Base-by-base conservation (phyloP, 2,113 vertebrate species). In the Burhinus oedicnemus region DNA sequence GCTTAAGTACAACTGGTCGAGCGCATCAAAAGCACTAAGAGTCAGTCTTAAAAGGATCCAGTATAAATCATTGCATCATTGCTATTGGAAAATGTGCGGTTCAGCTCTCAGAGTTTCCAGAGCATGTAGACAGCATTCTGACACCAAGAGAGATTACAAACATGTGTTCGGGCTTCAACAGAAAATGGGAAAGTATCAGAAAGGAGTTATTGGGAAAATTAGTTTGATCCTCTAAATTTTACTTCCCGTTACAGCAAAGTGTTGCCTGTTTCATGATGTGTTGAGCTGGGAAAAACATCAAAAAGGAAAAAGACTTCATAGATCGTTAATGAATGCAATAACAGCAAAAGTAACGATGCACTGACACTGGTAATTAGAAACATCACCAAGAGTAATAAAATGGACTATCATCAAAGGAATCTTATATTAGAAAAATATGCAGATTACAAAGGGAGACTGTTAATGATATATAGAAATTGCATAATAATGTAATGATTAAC, bases 351-450 rank as follows among this genome's bases (percentile, higher is more conserved):
- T 64, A 90, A 93, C 5, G 6, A 64, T 27, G 32, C 32, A 64
- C n/a, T 85, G 65, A 71, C 77, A 75, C 34, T 89, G 47, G 51
- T 83, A 81, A 93, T 94, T 86, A 90, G 88, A 92, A 94, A 92
- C 82, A 92, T 45, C 22, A 29, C 22, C 20, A 68, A 60, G 9
- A 0, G 0, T 62, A 80, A 88, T 85, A 80, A 66, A 88, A 88
- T 74, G 64, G 64, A 89, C 38, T 15, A 9, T 30, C 49, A 89
- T 81, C 83, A 91, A 78, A 95, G 36, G 30, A 89, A 34, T 64
- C 32, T 27, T 75, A 3, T 38, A 82, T 71, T 49, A 52, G 26
- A 82, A 92, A 90, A 96, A 54, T 32, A 78, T 15, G 36, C 34
- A 69, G 47, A 92, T 95, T 87, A 72, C 77, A 89, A 89, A 93